Percentiles rank a stretch among this genome's conserved stretches.
phyloP scores from a whole-genome alignment of 2,113 vertebrate genomes.

The Nymphicus hollandicus region DNA sequence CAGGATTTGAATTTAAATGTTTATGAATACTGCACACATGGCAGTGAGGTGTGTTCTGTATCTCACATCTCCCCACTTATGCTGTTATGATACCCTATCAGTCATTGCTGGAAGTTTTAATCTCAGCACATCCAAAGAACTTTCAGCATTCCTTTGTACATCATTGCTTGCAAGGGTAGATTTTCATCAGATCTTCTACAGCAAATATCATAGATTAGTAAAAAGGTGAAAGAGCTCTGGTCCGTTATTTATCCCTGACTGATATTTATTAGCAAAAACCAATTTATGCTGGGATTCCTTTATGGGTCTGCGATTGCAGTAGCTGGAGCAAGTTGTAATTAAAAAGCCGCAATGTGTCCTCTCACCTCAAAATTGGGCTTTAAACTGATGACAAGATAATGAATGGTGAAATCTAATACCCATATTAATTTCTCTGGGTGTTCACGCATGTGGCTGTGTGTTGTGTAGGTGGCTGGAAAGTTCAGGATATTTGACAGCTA shows the following conservation, averaged over 20 bases:
- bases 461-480: slow-evolving; percentile 3
- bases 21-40: neutral
- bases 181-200: neutral
- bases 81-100: neutral
- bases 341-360: neutral
- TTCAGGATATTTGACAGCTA: neutral
- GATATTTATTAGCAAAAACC: slow-evolving; percentile 26
- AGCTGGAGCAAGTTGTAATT: slow-evolving; percentile 35
- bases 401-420: neutral
- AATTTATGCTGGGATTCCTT: neutral
- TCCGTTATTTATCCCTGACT: slow-evolving; percentile 27
- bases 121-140: neutral
- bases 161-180: neutral
- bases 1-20: neutral
- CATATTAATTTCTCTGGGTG: neutral
- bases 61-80: fast-evolving
- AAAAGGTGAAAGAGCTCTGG: slow-evolving; percentile 20
- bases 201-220: slow-evolving; percentile 8
- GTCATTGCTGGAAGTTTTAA: neutral
- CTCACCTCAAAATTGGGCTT: neutral
- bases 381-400: neutral
- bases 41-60: fast-evolving
- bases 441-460: neutral
- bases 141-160: neutral
- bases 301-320: slow-evolving; percentile 9